Evolutionary conservation across 2,113 vertebrate genomes (phyloP), one percentile per base, ranked within the genome.

Genomic region (Xiphophorus couchianus): DNA sequence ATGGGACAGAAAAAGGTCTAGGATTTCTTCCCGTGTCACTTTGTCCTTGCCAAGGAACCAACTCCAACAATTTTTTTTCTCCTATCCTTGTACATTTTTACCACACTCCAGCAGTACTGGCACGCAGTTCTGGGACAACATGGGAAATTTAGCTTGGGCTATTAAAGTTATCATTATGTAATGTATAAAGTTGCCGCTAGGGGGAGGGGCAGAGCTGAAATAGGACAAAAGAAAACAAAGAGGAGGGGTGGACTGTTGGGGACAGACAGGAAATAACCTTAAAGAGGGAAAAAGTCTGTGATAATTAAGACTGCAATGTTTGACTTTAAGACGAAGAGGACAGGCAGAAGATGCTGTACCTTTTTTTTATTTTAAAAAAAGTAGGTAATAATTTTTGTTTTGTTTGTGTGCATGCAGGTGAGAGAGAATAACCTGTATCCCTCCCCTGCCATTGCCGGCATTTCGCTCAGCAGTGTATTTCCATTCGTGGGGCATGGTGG

Each of bases 41-140:
- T 88, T 83, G 90, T 87, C 90, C 91, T 92, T 90, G 88, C 82
- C 69, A 76, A 85, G 65, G 73, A 86, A 83, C 77, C 71, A 65
- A 86, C 80, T 73, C 69, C 28, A 6, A 8, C 71, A 66, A 19
- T 61, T 74, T 67, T 71, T 62, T 3, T 3, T 14, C n/a, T 17
- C 27, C 39, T 67, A 71, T 88, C 78, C 81, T 86, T 82, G 74
- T 77, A 22, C 10, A 5, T 72, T 73, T 77, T 66, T 72, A 71
- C 79, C 71, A 27, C 54, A 62, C 65, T 71, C 66, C 77, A 74
- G 61, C 66, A 66, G 61, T 66, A 90, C 70, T 66, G 42, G 73
- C 60, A 81, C n/a, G 70, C 65, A 69, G 73, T 51, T 79, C 48
- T 76, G 65, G 33, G 65, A 17, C 73, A 74, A 67, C 64, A 77